Percentiles rank a stretch among this genome's conserved stretches.
Evolutionary conservation across 1,140 invertebrate species (phyloP).

Genomic region (Drosophila seguyi): DNA sequence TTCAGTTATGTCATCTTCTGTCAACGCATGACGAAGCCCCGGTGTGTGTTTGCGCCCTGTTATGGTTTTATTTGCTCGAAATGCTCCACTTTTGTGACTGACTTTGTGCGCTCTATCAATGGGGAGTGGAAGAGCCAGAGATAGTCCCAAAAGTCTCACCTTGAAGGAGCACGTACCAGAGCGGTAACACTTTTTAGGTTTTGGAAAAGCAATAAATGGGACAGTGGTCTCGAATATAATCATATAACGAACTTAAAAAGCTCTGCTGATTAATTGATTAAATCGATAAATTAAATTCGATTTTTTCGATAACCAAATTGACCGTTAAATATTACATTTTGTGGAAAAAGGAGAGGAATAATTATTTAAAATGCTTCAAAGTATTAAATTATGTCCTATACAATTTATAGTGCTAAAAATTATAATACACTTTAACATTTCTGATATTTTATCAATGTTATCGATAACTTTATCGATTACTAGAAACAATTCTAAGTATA

Average conservation of each 20-base stretch:
- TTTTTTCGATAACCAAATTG: not conserved
- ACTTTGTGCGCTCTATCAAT: not conserved
- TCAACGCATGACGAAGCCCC: not conserved
- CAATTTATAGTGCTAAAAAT: no score
- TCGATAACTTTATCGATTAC: no score
- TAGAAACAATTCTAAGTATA: no score
- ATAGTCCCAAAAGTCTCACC: conserved; percentile 8
- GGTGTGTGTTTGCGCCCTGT: not conserved
- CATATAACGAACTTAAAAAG: not conserved
- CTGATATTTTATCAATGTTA: no score
- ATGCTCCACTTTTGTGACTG: conserved; percentile 28
- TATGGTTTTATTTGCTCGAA: conserved; percentile 13
- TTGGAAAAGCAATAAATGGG: not conserved
- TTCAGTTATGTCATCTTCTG: conserved; percentile 14
- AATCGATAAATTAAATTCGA: no score
- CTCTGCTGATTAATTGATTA: not conserved
- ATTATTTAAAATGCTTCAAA: no score
- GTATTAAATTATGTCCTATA: no score
- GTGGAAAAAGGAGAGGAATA: not conserved
- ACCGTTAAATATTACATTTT: not conserved
- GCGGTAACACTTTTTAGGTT: not conserved
- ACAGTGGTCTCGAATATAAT: not conserved
- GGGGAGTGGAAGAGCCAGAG: conserved; percentile 10
- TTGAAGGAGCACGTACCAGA: conserved; percentile 13
- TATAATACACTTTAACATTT: no score